These are phyloP conservation scores for Panthera leo DNA, from an alignment of 2,113 vertebrate genomes.

Conservation along the genomic window DNA sequence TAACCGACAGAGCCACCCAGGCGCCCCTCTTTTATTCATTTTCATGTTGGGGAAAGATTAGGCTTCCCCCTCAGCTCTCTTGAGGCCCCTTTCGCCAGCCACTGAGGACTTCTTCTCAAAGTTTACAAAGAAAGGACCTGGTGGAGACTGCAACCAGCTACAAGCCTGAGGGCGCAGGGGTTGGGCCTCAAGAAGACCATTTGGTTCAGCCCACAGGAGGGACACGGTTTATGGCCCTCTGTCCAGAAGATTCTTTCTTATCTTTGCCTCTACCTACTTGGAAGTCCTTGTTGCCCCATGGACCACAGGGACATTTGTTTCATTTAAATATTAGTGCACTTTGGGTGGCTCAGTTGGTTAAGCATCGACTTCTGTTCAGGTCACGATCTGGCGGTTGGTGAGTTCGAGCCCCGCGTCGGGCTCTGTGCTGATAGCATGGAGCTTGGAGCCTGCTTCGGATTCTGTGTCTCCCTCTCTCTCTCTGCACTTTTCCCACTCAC, in stretches of 20 bases:
- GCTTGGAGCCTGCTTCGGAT: too few relatives aligned
- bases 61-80: background rate
- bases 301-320: background rate
- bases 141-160: background rate
- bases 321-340: background rate
- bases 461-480: too few relatives aligned
- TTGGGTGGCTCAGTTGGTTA: background rate
- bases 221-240: background rate
- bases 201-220: background rate
- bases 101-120: background rate
- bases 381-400: too few relatives aligned
- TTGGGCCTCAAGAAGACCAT: background rate
- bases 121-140: background rate
- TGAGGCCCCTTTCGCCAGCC: background rate
- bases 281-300: background rate
- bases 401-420: too few relatives aligned
- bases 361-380: too few relatives aligned
- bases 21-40: background rate
- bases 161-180: too few relatives aligned
- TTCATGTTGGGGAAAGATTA: background rate
- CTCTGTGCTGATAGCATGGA: too few relatives aligned
- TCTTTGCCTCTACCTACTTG: background rate
- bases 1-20: too few relatives aligned
- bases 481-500: too few relatives aligned
- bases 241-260: background rate